phyloP scores from a whole-genome alignment of 2,797 vertebrate species.

The Pterois miles region DNA sequence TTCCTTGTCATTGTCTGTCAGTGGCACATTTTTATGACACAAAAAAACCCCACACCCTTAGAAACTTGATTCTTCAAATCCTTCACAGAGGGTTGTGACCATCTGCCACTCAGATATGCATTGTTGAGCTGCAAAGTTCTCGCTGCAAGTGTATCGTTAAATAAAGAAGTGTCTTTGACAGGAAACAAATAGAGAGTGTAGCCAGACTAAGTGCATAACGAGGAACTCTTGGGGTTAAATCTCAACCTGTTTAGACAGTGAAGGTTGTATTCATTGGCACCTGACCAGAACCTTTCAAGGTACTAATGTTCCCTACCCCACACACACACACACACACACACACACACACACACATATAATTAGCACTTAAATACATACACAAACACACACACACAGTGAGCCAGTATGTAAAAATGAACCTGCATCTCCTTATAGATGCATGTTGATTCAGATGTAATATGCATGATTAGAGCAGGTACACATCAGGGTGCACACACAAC shows the following conservation, averaged over 20 bases:
- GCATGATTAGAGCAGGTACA: constrained; percentile 69
- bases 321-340: constrained; percentile 23
- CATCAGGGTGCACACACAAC: constrained; percentile 22
- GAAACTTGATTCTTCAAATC: constrained; percentile 68
- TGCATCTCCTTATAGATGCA: constrained; percentile 63
- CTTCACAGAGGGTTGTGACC: constrained; percentile 44
- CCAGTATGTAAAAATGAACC: constrained; percentile 55
- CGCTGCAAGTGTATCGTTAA: constrained; percentile 75
- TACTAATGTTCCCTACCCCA: constrained; percentile 34
- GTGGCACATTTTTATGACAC: constrained; percentile 48
- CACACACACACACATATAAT: constrained; percentile 25
- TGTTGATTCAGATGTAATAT: constrained; percentile 77
- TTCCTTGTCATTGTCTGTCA: constrained; percentile 34
- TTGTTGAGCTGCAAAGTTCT: constrained; percentile 53
- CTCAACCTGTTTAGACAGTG: constrained; percentile 66
- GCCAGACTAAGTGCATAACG: constrained; percentile 34
- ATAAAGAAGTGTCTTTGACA: constrained; percentile 57
- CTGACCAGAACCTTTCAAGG: constrained; percentile 72
- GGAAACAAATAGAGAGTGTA: constrained; percentile 62
- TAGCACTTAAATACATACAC: constrained; percentile 35
- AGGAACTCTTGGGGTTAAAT: constrained; percentile 47
- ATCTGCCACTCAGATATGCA: constrained; percentile 74
- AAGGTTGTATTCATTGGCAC: constrained; percentile 70
- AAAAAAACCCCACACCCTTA: constrained; percentile 14
- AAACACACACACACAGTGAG: constrained; percentile 16